Percentiles rank a stretch among this genome's conserved stretches.
Evolutionary conservation across 2,797 vertebrate species (phyloP).

Genomic region (Myoxocephalus aenaeus): DNA sequence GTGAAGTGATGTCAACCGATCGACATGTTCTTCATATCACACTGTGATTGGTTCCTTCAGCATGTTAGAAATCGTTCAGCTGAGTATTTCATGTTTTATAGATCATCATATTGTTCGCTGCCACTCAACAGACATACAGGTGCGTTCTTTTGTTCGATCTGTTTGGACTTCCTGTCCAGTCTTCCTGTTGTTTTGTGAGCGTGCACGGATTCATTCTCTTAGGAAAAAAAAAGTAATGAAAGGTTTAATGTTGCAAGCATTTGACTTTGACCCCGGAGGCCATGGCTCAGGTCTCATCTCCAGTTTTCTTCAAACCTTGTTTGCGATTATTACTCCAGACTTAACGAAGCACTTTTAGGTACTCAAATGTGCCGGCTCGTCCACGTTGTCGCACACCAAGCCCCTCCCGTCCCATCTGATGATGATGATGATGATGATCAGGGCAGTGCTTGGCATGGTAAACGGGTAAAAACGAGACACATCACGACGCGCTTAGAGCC

Average conservation of each 20-base stretch:
- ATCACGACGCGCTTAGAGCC: too few species aligned
- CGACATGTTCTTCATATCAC: conserved; percentile 1
- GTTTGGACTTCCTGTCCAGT: too few species aligned
- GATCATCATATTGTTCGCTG: too few species aligned
- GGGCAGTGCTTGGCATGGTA: not conserved
- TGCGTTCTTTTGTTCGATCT: too few species aligned
- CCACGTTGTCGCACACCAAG: too few species aligned
- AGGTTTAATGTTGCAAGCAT: not conserved
- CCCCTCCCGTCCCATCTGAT: not conserved
- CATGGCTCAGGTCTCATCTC: not conserved
- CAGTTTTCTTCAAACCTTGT: not conserved
- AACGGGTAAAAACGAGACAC: not conserved
- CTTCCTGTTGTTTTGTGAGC: too few species aligned
- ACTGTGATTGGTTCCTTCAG: not conserved
- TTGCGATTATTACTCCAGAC: too few species aligned
- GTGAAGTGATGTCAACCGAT: conserved; percentile 5
- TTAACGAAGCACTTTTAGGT: not conserved
- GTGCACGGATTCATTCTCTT: too few species aligned
- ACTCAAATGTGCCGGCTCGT: too few species aligned
- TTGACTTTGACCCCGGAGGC: not conserved
- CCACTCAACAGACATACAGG: too few species aligned
- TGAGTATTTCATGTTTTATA: not conserved
- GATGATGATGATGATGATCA: not conserved
- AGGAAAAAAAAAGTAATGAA: not conserved
- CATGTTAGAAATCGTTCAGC: not conserved